A percentile compares a stretch with the other conserved stretches of the same genome.
Conservation (phyloP, 2,113 vertebrate genomes). For the Pampusana beccarii region DNA sequence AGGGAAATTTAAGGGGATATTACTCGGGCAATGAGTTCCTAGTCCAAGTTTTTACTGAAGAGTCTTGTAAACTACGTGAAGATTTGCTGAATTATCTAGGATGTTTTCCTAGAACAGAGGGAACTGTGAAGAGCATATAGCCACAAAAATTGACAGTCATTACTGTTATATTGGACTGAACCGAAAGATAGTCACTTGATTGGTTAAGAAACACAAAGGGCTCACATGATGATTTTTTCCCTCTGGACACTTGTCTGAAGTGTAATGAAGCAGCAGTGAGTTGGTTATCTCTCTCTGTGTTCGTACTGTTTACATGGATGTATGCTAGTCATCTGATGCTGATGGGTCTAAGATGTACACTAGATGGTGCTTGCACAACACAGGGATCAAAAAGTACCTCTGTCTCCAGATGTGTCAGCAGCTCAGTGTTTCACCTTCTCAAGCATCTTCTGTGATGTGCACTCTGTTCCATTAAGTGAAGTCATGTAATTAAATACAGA, state of each 20-base stretch:
- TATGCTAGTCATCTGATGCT: rapidly evolving
- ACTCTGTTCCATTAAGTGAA: not conserved
- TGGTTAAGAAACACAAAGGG: not conserved
- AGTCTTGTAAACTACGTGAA: not conserved
- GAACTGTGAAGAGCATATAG: not conserved
- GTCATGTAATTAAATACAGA: not conserved
- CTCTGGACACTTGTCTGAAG: not conserved
- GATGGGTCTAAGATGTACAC: constrained; percentile 7
- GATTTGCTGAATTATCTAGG: not conserved
- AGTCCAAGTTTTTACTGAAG: not conserved
- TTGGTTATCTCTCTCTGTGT: not conserved
- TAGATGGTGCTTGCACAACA: constrained; percentile 71
- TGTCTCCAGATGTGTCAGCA: constrained; percentile 14
- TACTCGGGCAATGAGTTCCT: not conserved
- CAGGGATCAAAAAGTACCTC: not conserved
- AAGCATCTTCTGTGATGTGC: not conserved
- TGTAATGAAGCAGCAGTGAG: not conserved
- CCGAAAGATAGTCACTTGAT: not conserved
- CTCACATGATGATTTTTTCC: not conserved
- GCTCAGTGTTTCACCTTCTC: not conserved
- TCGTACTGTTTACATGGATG: not conserved
- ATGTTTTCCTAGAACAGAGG: not conserved
- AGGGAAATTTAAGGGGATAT: not conserved
- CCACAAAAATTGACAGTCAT: not conserved
- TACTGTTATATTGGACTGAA: not conserved